phyloP scores from a whole-genome alignment of 2,888 invertebrate genomes.

The Netelia melanura region DNA sequence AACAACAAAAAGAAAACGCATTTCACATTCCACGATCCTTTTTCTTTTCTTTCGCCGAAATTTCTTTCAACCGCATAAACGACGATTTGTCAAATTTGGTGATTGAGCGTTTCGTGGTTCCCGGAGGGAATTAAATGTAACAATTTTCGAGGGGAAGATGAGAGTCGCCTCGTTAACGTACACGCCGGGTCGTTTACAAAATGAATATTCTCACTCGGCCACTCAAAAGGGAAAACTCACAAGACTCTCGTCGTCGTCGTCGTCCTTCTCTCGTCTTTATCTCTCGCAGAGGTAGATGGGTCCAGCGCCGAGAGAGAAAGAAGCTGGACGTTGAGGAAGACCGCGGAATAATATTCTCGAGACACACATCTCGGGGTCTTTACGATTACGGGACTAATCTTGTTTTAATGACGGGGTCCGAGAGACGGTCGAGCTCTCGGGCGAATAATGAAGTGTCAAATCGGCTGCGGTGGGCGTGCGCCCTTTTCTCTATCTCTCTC shows the following conservation, averaged over 20 bases:
- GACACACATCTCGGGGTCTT: constrained; percentile 68
- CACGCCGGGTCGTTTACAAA: constrained; percentile 53
- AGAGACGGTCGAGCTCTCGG: constrained; percentile 66
- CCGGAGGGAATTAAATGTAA: constrained; percentile 57
- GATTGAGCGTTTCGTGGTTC: constrained; percentile 48
- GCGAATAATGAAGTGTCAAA: constrained; percentile 85
- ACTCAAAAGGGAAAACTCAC: constrained; percentile 17
- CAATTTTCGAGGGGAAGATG: constrained; percentile 46
- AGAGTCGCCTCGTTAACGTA: constrained; percentile 68
- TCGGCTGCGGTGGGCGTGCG: constrained; percentile 82
- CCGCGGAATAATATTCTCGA: constrained; percentile 63
- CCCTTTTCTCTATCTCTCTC: constrained; percentile 70
- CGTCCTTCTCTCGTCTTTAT: neutral
- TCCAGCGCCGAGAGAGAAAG: neutral
- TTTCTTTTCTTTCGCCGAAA: neutral
- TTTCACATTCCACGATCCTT: neutral
- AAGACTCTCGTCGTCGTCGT: neutral
- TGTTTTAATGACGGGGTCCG: constrained; percentile 84
- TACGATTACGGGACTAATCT: constrained; percentile 83
- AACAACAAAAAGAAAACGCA: constrained; percentile 3
- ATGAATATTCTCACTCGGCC: constrained; percentile 62
- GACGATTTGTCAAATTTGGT: constrained; percentile 42
- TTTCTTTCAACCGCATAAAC: constrained; percentile 5
- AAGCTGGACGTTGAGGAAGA: constrained; percentile 28
- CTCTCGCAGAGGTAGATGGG: neutral